Conservation (phyloP, 2,113 vertebrate species). For the Apteryx owenii region DNA sequence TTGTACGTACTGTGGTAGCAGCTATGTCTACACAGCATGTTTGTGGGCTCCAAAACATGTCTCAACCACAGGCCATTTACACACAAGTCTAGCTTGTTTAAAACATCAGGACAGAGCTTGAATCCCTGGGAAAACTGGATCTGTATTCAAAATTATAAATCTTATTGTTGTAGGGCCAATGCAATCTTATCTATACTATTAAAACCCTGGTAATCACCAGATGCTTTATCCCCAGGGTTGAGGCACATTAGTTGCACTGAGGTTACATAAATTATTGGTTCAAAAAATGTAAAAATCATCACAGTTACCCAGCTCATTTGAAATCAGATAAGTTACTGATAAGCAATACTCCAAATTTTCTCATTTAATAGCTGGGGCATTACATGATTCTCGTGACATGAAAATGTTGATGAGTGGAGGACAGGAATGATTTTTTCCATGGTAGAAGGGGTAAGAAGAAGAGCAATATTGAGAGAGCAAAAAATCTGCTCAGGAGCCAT, state of each 20-base stretch:
- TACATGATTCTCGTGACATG: background rate
- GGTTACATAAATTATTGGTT: accelerated
- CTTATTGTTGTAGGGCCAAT: background rate
- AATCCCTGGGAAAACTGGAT: background rate
- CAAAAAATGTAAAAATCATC: background rate
- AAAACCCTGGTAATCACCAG: background rate
- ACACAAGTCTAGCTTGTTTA: background rate
- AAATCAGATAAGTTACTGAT: background rate
- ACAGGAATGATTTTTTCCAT: background rate
- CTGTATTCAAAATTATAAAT: background rate
- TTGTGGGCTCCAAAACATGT: background rate
- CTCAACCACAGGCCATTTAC: background rate
- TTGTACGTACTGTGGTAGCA: background rate
- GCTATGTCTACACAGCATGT: background rate
- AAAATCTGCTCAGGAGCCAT: background rate
- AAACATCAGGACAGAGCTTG: background rate
- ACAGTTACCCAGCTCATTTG: background rate
- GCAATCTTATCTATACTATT: background rate
- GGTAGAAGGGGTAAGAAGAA: background rate
- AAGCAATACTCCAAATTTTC: background rate
- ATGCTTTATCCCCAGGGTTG: background rate
- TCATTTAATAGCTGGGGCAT: background rate
- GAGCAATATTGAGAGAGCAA: background rate
- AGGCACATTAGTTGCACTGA: background rate
- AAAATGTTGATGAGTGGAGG: background rate